Percentiles rank a stretch among this genome's conserved stretches.
phyloP scores from a whole-genome alignment of 2,888 invertebrate species.

The Diarsia mendica region DNA sequence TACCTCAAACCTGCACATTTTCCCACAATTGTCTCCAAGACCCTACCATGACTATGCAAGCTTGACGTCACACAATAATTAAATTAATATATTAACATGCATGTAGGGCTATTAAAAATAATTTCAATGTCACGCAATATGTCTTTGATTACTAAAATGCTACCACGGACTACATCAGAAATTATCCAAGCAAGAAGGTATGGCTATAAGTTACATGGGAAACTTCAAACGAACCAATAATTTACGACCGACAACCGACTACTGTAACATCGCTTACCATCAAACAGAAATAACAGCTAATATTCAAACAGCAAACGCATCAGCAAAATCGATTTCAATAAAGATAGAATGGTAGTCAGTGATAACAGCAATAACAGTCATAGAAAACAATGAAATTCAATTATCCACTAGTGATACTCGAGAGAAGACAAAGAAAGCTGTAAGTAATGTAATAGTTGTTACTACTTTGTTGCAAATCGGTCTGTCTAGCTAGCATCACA shows the following conservation, averaged over 20 bases:
- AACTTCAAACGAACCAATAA: neutral
- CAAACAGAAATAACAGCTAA: no score
- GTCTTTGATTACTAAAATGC: neutral
- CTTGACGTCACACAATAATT: slow-evolving; percentile 37
- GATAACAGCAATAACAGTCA: no score
- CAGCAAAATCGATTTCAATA: no score
- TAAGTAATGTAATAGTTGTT: no score
- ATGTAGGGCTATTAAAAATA: neutral
- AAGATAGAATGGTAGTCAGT: no score
- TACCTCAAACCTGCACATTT: slow-evolving; percentile 34
- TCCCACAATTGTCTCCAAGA: slow-evolving; percentile 52
- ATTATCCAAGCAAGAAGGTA: neutral
- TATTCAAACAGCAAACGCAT: no score
- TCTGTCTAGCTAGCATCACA: no score
- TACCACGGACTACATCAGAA: neutral
- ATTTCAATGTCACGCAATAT: neutral
- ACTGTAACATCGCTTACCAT: neutral
- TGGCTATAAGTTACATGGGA: neutral
- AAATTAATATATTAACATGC: slow-evolving; percentile 20
- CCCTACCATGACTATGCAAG: neutral
- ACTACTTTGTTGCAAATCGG: no score
- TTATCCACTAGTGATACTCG: no score
- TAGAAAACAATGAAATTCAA: no score
- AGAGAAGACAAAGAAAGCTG: no score
- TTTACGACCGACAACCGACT: neutral